Conservation (phyloP, 2,797 vertebrate species). For the Phaenicophaeus curvirostris region DNA sequence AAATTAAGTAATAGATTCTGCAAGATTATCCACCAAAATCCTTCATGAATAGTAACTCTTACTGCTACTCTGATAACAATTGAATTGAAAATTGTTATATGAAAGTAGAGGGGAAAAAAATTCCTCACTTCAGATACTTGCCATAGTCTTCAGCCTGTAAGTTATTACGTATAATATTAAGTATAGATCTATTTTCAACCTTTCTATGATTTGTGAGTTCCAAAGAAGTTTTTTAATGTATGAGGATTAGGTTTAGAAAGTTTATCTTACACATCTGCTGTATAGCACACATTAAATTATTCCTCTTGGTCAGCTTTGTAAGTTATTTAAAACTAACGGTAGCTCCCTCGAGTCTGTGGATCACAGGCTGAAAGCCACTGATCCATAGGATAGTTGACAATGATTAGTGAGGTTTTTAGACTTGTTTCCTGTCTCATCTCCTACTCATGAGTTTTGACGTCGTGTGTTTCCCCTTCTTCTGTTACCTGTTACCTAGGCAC, state of each 20-base stretch:
- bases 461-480: neutral
- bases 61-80: neutral
- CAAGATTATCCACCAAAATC: neutral
- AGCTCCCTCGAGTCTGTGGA: neutral
- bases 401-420: neutral
- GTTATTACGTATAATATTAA: neutral
- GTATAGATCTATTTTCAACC: neutral
- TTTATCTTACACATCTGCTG: neutral
- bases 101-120: neutral
- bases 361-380: neutral
- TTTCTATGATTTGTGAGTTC: neutral
- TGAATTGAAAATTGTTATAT: neutral
- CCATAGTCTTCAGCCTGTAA: neutral
- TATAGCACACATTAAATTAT: neutral
- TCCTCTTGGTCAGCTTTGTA: neutral
- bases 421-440: fast-evolving
- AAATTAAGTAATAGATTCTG: neutral
- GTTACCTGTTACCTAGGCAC: neutral
- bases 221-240: neutral
- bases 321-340: neutral
- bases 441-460: neutral
- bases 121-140: neutral
- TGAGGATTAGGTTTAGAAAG: neutral
- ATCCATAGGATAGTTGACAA: neutral
- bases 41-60: neutral